Base-by-base conservation (phyloP, 2,113 vertebrate genomes). In the Zonotrichia leucophrys region DNA sequence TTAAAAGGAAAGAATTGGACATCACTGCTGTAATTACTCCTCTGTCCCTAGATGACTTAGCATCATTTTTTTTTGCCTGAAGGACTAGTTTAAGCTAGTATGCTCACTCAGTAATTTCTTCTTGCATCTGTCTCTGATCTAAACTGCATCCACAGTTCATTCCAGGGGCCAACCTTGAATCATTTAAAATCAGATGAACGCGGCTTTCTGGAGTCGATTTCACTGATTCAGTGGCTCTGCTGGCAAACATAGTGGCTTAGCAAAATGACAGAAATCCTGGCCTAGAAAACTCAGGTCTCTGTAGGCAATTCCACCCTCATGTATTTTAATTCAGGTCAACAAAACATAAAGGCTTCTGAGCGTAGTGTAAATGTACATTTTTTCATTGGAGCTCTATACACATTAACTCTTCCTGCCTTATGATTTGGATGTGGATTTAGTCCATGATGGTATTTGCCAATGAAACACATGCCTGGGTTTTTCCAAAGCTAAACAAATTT, bases 1-100 rank as follows among this genome's bases (percentile, higher is more conserved):
- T 92, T 93, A 62, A 79, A 86, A 68, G 76, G 42, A 62, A 97
- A 93, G 88, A 88, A 52, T 69, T 90, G 81, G 60, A 56, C n/a
- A 27, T 49, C 0, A 0, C 67, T 81, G 52, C 50, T 86, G 67
- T 74, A 96, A 85, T 94, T 92, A 87, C 28, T 35, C 24, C 55
- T 49, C 73, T 94, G 77, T 94, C 75, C 78, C 78, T 75, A 73
- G 56, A 78, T 90, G 72, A 94, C 76, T 83, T 74, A 31, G 49
- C 56, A 53, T 72, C 37, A 49, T 37, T 55, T 59, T 15, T 88
- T 58, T 81, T 55, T 31, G 73, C 47, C 59, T 50, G 42, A 79
- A 87, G 53, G 46, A 73, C 84, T 68, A 37, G 49, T 68, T 94
- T 92, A 89, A 85, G 75, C 69, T 49, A 66, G 80, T 86, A 84